Evolutionary conservation across 1,140 invertebrate species (phyloP).

Genomic region (Pseudomyrmex flavicornis): DNA sequence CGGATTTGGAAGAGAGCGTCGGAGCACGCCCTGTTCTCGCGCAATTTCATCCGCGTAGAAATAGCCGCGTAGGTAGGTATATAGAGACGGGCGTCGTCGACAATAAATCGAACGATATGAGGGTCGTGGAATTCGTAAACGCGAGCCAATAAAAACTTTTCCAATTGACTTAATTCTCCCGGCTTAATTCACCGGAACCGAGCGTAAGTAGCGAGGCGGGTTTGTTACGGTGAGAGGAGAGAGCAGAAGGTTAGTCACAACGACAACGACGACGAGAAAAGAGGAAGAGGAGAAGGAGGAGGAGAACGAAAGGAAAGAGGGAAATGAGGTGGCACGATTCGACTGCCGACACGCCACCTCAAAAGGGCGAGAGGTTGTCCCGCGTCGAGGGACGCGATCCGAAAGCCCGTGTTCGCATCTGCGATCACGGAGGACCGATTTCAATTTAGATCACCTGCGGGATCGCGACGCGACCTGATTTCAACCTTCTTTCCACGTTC

Average conservation of each 20-base stretch:
- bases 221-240: constrained; percentile 50
- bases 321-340: not conserved
- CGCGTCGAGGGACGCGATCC: constrained; percentile 16
- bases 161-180: constrained; percentile 75
- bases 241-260: constrained; percentile 43
- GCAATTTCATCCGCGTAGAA: constrained; percentile 48
- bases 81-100: constrained; percentile 35
- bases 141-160: constrained; percentile 79
- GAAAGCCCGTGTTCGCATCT: constrained; percentile 28
- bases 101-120: constrained; percentile 66
- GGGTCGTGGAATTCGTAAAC: constrained; percentile 76
- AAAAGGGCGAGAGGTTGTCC: constrained; percentile 12
- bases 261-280: constrained; percentile 7
- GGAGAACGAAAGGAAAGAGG: not conserved
- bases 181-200: constrained; percentile 75
- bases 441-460: constrained; percentile 53
- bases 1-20: constrained; percentile 27
- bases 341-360: constrained; percentile 5
- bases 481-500: constrained; percentile 34
- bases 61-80: not conserved
- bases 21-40: constrained; percentile 22
- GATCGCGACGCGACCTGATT: constrained; percentile 45
- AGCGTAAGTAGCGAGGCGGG: constrained; percentile 71
- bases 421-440: constrained; percentile 60
- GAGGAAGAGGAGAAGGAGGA: constrained; percentile 2